Base-by-base conservation (phyloP, 2,113 vertebrate species). In the Zingel zingel region DNA sequence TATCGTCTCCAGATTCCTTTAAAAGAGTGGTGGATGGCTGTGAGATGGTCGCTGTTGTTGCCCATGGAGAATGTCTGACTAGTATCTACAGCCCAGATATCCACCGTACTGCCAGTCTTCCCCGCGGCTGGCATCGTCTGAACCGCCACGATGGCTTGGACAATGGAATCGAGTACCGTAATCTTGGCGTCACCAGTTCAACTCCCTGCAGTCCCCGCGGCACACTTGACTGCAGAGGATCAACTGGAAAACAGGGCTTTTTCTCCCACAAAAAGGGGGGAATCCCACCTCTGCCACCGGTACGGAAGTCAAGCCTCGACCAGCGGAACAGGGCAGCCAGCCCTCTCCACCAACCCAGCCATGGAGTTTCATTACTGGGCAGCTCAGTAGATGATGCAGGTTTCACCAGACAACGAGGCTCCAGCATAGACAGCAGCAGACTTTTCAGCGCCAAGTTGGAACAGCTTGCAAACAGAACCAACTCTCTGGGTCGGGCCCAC, bases 301-400 rank as follows among this genome's bases (percentile, higher is more conserved):
- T 99, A 43, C 95, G 98, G 11, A 99, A 99, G 89, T 99, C 98
- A 48, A 99, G 98, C 91, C 91, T 99, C 65, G 98, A 99, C 79
- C 97, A 98, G 93, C 97, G 96, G 74, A 99, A 99, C 91, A 95
- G 98, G 90, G 98, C 98, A n/a, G 86, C 82, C 72, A 98, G 98
- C 59, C 97, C 97, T 3, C 97, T 98, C 66, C 96, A 97, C 82
- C 94, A 94, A 0, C 63, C 94, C 53, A 77, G 92, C 85, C 96
- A 96, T 58, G 94, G 94, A 0, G 53, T 81, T 0, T 83, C 96
- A 66, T 94, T 95, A 36, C 61, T 94, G 81, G 92, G 95, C 33
- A 91, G 91, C 84, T 95, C 94, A 48, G 61, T 93, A 0, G 98
- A 98, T 5, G 97, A 98, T 73, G 72, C 93, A 16, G 90, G 77